Conservation (phyloP, 2,888 invertebrate species). For the Helleia helle region DNA sequence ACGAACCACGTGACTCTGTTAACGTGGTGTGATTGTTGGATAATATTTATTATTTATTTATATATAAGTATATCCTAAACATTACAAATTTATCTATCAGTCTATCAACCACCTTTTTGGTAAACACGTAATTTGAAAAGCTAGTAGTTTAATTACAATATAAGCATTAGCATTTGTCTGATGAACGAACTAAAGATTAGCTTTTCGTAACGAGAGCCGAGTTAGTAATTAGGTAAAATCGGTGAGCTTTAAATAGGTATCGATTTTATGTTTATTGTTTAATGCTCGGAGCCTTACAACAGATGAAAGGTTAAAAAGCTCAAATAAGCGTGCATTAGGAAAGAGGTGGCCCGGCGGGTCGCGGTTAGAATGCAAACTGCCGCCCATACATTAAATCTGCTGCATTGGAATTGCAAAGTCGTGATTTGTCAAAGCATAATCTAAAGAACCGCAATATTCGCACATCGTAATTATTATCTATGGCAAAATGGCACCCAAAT, state of each 20-base stretch:
- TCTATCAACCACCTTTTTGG: too few relatives aligned
- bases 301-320: constrained; percentile 74
- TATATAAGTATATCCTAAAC: too few relatives aligned
- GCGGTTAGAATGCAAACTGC: constrained; percentile 73
- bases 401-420: constrained; percentile 73
- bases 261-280: constrained; percentile 62
- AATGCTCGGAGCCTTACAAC: constrained; percentile 59
- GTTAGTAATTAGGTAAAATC: constrained; percentile 38
- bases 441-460: constrained; percentile 71
- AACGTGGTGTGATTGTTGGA: too few relatives aligned
- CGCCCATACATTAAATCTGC: constrained; percentile 74
- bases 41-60: too few relatives aligned
- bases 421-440: constrained; percentile 75
- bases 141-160: too few relatives aligned
- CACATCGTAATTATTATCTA: constrained; percentile 74
- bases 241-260: constrained; percentile 50
- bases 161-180: too few relatives aligned
- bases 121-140: too few relatives aligned
- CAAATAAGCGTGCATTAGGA: constrained; percentile 74
- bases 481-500: constrained; percentile 66
- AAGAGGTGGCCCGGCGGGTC: constrained; percentile 71
- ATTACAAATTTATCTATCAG: too few relatives aligned
- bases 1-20: too few relatives aligned
- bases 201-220: constrained; percentile 13
- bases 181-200: constrained; percentile 11